phyloP scores from a whole-genome alignment of 2,797 vertebrate species.

The Euthynnus affinis region DNA sequence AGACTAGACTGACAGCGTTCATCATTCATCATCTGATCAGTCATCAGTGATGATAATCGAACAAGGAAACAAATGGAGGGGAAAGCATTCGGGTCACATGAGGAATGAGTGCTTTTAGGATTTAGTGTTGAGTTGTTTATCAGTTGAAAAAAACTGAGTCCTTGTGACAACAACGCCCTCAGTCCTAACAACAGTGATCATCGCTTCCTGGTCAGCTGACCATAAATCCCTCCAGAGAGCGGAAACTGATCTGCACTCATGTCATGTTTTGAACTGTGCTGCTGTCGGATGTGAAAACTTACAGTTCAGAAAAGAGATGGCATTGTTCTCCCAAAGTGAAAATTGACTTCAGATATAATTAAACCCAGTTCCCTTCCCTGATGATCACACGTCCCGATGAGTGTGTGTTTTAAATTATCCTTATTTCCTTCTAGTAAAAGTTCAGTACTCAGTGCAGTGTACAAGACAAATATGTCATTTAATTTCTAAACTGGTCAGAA shows the following conservation, averaged over 20 bases:
- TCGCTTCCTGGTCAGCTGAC: constrained; percentile 10
- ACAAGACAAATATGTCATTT: no score
- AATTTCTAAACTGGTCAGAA: no score
- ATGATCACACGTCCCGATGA: not conserved
- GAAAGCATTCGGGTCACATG: not conserved
- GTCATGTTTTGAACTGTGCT: not conserved
- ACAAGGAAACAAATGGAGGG: not conserved
- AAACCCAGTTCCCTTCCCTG: not conserved
- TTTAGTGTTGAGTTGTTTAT: not conserved
- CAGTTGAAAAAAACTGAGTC: not conserved
- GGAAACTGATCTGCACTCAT: constrained; percentile 24
- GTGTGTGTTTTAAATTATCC: not conserved
- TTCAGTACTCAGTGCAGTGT: no score
- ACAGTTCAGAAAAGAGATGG: not conserved
- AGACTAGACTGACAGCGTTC: not conserved
- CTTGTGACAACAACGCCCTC: not conserved
- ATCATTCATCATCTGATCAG: constrained; percentile 2
- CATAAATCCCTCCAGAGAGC: not conserved
- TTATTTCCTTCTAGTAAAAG: constrained; percentile 2
- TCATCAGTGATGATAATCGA: not conserved
- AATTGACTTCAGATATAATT: not conserved
- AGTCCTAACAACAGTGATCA: no score
- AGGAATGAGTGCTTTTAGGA: not conserved
- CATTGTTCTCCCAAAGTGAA: not conserved
- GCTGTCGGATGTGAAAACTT: not conserved